Evolutionary conservation across 2,888 invertebrate species (phyloP), one percentile per base, ranked within the genome.

Genomic region (Dioctria linearis): DNA sequence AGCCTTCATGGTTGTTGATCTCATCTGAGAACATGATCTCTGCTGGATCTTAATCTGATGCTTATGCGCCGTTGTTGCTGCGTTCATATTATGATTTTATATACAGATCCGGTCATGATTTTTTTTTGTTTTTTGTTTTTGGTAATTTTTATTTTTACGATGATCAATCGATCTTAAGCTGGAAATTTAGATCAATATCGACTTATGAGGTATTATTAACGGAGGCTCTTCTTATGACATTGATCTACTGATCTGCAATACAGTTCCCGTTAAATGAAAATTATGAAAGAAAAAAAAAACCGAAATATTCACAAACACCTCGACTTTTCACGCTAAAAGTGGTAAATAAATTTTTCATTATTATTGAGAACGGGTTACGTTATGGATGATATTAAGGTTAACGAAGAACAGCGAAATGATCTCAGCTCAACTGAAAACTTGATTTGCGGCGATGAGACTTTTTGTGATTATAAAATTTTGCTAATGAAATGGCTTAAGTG

Each of bases 171-270:
- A 81, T 78, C 42, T 25, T 25, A 25, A 57, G 54, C 42, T 57
- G 42, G 54, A 73, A 73, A 73, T 80, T 79, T 80, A 81, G 81
- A 82, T 82, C 81, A 63, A 46, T 82, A 82, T 82, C 82, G 73
- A 13, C 46, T 79, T 78, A 82, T 82, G 78, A 25, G 25, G 82
- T 57, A 78, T 80, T 80, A 69, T 82, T 82, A 80, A 82, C 80
- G 80, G 80, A 42, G 78, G 57, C 61, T 76, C 76, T 78, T 54
- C 65, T 78, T 54, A 40, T 49, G 49, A 39, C 40, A 65, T 39
- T 80, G 80, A 81, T 81, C 81, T 71, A 80, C 76, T 80, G 78
- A 81, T 80, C 65, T 25, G 66, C 39, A 49, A 51, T 66, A 40
- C 78, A 65, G 43, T 66, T 78, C 37, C 65, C 65, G 40, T 78